A percentile compares a stretch with the other conserved stretches of the same genome.
phyloP scores from a whole-genome alignment of 2,797 vertebrate species.

The Labroides dimidiatus region DNA sequence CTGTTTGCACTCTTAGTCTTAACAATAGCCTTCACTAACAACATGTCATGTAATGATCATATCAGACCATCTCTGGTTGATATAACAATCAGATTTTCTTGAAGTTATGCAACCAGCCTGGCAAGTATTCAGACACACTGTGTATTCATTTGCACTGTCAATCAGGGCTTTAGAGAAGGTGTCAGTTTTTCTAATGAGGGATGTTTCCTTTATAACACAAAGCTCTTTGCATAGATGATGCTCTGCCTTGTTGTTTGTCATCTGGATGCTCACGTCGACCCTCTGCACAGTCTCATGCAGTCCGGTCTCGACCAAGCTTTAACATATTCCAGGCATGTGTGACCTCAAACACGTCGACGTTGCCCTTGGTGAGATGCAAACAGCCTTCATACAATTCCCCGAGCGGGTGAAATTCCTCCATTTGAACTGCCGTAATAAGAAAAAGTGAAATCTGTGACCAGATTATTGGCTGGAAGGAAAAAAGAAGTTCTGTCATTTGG shows the following conservation, averaged over 20 bases:
- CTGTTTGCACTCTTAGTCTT: background rate
- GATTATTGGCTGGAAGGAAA: constrained; percentile 30
- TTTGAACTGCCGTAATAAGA: constrained; percentile 29
- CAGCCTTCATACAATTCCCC: constrained; percentile 29
- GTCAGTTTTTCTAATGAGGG: constrained; percentile 30
- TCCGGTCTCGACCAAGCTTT: constrained; percentile 11
- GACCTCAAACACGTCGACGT: constrained; percentile 50
- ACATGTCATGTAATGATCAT: background rate
- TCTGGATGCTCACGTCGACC: constrained; percentile 19
- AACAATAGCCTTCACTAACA: constrained; percentile 4
- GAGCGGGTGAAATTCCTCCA: constrained; percentile 20
- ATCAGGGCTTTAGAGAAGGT: constrained; percentile 36
- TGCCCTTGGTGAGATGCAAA: constrained; percentile 65
- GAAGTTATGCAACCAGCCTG: constrained; percentile 20
- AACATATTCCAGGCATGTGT: constrained; percentile 67
- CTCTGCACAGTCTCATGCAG: constrained; percentile 6
- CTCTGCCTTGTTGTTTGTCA: constrained; percentile 10
- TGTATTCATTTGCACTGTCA: constrained; percentile 38
- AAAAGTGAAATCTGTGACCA: constrained; percentile 32
- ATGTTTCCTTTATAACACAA: constrained; percentile 32
- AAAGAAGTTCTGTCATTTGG: constrained; percentile 25
- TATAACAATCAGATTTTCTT: constrained; percentile 20
- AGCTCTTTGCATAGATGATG: constrained; percentile 7
- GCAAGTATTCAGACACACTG: constrained; percentile 22
- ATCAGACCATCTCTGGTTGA: background rate